Evolutionary conservation across 2,888 invertebrate genomes (phyloP).

Genomic region (Candidula unifasciata): DNA sequence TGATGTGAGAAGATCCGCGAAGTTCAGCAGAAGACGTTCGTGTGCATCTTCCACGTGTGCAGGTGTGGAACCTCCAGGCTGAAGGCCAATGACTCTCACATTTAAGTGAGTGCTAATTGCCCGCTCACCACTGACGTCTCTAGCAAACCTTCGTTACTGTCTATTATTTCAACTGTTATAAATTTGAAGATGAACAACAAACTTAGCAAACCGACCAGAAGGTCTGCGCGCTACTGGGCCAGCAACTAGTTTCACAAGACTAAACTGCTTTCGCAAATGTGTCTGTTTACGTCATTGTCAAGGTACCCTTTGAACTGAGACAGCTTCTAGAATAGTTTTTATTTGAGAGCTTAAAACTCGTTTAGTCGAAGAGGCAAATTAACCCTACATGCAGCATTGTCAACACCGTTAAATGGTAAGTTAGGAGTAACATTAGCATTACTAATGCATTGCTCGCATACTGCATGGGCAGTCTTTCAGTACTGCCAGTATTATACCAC

Average conservation of each 20-base stretch:
- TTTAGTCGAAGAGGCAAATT: neutral
- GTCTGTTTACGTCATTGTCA: neutral
- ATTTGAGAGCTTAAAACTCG: neutral
- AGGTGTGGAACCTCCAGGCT: slow-evolving; percentile 36
- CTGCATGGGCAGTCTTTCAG: neutral
- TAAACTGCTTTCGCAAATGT: neutral
- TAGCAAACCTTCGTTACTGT: slow-evolving; percentile 18
- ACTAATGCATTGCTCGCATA: neutral
- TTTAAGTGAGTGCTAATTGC: slow-evolving; percentile 44
- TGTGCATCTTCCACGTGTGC: neutral
- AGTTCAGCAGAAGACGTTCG: neutral
- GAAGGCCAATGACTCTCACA: neutral
- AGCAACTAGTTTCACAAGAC: slow-evolving; percentile 33
- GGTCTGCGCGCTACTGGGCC: neutral
- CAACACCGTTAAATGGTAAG: neutral
- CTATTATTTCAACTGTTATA: slow-evolving; percentile 45
- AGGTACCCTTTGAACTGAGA: slow-evolving; percentile 13
- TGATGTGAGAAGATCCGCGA: neutral
- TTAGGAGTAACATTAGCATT: neutral
- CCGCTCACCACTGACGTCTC: neutral
- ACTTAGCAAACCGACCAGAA: neutral
- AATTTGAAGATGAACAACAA: slow-evolving; percentile 44
- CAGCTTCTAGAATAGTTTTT: neutral
- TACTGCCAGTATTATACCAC: too few relatives aligned
- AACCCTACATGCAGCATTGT: neutral